These are phyloP conservation scores for Cecropterus lyciades DNA, from an alignment of 1,140 invertebrate genomes.

Conservation along the genomic window DNA sequence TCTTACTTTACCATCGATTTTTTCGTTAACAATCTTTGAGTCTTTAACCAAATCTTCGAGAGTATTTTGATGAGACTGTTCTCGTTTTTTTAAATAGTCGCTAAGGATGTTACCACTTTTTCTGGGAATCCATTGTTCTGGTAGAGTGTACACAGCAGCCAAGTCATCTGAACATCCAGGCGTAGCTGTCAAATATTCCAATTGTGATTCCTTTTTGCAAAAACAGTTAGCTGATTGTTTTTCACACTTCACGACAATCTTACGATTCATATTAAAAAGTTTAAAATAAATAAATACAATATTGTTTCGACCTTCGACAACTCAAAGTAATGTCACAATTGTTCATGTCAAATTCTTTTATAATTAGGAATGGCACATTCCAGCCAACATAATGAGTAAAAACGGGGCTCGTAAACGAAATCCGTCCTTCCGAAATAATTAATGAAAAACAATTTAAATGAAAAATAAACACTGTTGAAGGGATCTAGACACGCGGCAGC, in stretches of 20 bases:
- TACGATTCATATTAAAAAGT: conserved; percentile 8
- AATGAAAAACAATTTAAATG: too few relatives aligned
- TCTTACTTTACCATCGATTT: conserved; percentile 56
- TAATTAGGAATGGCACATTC: neutral
- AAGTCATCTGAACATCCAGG: conserved; percentile 56
- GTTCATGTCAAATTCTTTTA: conserved; percentile 3
- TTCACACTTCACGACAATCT: neutral
- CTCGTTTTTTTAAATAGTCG: conserved; percentile 60
- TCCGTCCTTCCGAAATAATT: too few relatives aligned
- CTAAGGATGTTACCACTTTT: conserved; percentile 53
- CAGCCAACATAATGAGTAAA: too few relatives aligned
- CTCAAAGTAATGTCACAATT: neutral
- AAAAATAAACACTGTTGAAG: too few relatives aligned
- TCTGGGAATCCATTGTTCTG: conserved; percentile 54
- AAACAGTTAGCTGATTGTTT: conserved; percentile 14
- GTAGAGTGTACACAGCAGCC: conserved; percentile 57
- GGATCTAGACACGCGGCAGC: too few relatives aligned
- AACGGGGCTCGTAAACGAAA: too few relatives aligned
- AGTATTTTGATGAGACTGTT: conserved; percentile 49
- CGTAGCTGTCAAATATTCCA: conserved; percentile 32
- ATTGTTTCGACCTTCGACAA: too few relatives aligned
- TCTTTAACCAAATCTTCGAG: conserved; percentile 42
- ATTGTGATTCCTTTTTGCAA: conserved; percentile 29
- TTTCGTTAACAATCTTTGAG: conserved; percentile 48
- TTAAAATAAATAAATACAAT: too few relatives aligned